Base-by-base conservation (phyloP, 2,797 vertebrate genomes). In the Geotrypetes seraphini region DNA sequence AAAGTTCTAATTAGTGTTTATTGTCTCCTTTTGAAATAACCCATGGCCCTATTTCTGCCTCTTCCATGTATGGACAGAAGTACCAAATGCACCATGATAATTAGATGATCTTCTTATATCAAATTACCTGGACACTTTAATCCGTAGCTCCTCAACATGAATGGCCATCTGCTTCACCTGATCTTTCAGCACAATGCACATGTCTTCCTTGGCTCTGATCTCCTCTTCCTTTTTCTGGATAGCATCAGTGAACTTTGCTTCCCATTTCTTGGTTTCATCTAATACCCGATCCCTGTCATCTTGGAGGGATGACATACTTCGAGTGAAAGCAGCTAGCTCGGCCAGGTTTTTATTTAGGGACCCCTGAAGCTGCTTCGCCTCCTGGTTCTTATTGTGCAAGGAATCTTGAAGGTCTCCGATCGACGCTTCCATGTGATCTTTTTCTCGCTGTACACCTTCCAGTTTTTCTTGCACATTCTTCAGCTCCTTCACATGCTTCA, bases 291-390 rank as follows among this genome's bases (percentile, higher is more conserved):
- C 96, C 8, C 95, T 74, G 64, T 99, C 96, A 5, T 97, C 86
- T 48, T 98, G 96, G 43, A 99, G 81, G 5, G 96, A 97, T 12
- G 91, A 96, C 96, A 99, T 99, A 60, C 90, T 96, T 36, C 81
- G 87, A 0, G 86, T 91, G 67, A 98, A 97, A 41, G 94, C 93
- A 2, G 89, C 91, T 21, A 98, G 75, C 43, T 91, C 72, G 24
- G 91, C 92, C 39, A 98, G 57, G 3, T 90, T 87, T 66, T 86
- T 81, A 10, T 94, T 89, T 20, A 97, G 69, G 12, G 53, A 86
- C 14, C 79, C 69, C 53, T 96, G 85, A 46, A 84, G 52, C 37
- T 86, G 69, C 47, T 85, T 85, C 11, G 79, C 64, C 29, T 85
- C 83, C 25, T 53, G 69, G 47, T 89, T 79, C 5, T 88, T 85